Evolutionary conservation across 2,888 invertebrate genomes (phyloP).

Genomic region (Tetrapedia diversipes): DNA sequence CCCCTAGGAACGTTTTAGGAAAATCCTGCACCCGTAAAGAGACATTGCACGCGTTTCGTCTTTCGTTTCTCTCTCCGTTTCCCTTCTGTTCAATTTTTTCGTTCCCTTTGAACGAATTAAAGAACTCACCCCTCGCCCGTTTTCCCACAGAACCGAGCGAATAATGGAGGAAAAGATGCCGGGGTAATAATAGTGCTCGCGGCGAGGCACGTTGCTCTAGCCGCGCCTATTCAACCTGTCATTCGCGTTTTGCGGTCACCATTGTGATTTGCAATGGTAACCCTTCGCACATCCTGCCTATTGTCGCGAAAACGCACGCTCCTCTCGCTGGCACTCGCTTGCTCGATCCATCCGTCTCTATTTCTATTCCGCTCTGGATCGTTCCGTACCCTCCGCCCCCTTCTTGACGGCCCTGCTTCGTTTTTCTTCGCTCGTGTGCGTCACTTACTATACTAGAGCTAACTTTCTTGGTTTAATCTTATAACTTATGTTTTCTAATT

Average conservation of each 20-base stretch:
- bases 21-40: constrained; percentile 22
- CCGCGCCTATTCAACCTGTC: constrained; percentile 77
- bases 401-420: constrained; percentile 2
- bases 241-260: constrained; percentile 79
- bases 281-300: constrained; percentile 81
- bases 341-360: not conserved
- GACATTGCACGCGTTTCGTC: constrained; percentile 12
- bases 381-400: constrained; percentile 2
- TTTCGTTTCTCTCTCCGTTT: constrained; percentile 2
- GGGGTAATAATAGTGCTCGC: constrained; percentile 73
- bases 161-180: constrained; percentile 62
- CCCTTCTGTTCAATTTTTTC: not conserved
- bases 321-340: constrained; percentile 3
- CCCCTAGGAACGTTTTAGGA: constrained; percentile 39
- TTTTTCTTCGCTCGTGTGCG: not conserved
- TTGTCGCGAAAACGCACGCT: constrained; percentile 73
- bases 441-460: not conserved
- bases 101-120: constrained; percentile 44
- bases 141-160: constrained; percentile 68
- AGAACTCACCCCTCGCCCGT: constrained; percentile 50
- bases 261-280: constrained; percentile 80
- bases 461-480: not conserved
- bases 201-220: constrained; percentile 69
- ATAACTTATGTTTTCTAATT: not conserved
- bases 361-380: constrained; percentile 3